A percentile compares a stretch with the other conserved stretches of the same genome.
phyloP scores from a whole-genome alignment of 2,113 vertebrate species.

The Cromileptes altivelis region DNA sequence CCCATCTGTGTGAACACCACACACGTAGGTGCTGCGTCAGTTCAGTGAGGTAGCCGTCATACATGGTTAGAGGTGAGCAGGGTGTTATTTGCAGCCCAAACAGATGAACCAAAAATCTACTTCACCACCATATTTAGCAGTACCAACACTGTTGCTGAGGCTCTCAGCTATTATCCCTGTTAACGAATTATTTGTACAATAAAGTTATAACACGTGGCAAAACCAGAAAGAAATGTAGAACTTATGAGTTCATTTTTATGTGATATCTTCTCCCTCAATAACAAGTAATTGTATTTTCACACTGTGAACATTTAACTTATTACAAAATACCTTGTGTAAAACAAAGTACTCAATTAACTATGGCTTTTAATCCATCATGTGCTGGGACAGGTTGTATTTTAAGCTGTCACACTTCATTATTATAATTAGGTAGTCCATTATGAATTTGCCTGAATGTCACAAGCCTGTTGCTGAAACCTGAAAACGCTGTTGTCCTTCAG shows the following conservation, averaged over 20 bases:
- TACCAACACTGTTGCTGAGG: background rate
- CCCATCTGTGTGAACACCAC: too few species aligned
- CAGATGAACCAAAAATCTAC: too few species aligned
- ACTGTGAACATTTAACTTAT: background rate
- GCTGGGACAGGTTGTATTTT: slow-evolving; percentile 24
- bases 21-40: too few species aligned
- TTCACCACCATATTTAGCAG: background rate
- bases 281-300: background rate
- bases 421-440: slow-evolving; percentile 14
- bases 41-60: too few species aligned
- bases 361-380: background rate
- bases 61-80: too few species aligned
- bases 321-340: background rate
- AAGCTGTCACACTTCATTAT: slow-evolving; percentile 25
- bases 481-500: background rate
- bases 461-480: background rate
- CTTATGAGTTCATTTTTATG: background rate
- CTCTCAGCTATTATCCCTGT: background rate
- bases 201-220: background rate
- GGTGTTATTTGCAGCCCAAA: background rate
- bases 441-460: background rate
- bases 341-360: background rate
- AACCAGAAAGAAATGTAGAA: background rate
- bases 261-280: background rate
- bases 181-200: background rate